Conservation (phyloP, 2,888 invertebrate genomes). For the Catocala nupta region DNA sequence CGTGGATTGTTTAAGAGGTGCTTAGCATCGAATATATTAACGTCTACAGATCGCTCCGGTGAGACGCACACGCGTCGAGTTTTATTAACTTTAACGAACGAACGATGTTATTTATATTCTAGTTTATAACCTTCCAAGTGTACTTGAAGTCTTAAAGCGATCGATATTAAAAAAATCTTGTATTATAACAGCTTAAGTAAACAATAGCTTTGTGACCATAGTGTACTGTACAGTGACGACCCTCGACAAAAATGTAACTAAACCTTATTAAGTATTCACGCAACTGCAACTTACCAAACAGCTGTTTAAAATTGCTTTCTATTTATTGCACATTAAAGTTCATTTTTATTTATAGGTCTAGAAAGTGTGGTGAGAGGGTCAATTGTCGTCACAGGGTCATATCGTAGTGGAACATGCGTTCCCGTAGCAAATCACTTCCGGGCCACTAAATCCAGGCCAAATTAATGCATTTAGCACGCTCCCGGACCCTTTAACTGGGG, state of each 20-base stretch:
- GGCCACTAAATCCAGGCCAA: conserved; percentile 87
- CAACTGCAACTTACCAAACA: conserved; percentile 50
- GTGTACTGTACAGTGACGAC: conserved; percentile 71
- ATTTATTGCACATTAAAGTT: conserved; percentile 57
- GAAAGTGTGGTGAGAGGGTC: conserved; percentile 72
- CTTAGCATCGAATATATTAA: conserved; percentile 80
- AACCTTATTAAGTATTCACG: conserved; percentile 72
- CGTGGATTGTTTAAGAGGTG: conserved; percentile 74
- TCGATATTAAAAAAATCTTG: conserved; percentile 38
- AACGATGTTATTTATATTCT: background rate
- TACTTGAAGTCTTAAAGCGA: conserved; percentile 9
- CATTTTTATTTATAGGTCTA: conserved; percentile 60
- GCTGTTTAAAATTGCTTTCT: conserved; percentile 56
- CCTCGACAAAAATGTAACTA: conserved; percentile 72
- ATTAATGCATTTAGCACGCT: conserved; percentile 88
- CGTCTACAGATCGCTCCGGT: conserved; percentile 59
- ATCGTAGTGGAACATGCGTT: conserved; percentile 80
- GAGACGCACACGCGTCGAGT: conserved; percentile 55
- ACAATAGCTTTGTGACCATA: conserved; percentile 51
- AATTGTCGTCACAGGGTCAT: conserved; percentile 79
- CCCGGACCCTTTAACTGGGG: conserved; percentile 79
- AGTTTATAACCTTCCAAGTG: background rate
- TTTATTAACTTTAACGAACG: conserved; percentile 54
- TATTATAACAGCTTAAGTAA: conserved; percentile 43
- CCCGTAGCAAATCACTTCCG: conserved; percentile 88